Percentiles rank a stretch among this genome's conserved stretches.
These are phyloP conservation scores for Herpailurus yagouaroundi DNA, from an alignment of 2,113 vertebrate genomes.

Conservation along the genomic window DNA sequence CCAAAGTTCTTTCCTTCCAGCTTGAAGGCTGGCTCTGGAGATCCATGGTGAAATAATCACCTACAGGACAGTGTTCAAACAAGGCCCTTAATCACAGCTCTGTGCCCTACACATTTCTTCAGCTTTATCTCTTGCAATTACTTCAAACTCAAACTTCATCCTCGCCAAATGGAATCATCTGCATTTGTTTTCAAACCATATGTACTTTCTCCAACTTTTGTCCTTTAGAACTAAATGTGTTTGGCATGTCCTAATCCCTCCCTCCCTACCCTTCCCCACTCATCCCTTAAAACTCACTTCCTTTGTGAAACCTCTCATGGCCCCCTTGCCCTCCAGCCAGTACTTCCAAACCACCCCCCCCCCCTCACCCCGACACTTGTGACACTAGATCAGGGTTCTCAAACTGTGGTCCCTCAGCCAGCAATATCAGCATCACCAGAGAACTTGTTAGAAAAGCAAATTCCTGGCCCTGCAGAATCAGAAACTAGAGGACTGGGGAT, in stretches of 20 bases:
- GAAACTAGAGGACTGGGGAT: not conserved
- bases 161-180: not conserved
- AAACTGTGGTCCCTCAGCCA: not conserved
- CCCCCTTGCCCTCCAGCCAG: accelerated
- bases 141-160: not conserved
- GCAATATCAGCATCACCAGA: not conserved
- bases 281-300: not conserved
- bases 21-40: not conserved
- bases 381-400: not conserved
- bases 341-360: too few species aligned
- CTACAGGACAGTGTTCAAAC: not conserved
- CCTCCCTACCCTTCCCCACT: not conserved
- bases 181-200: not conserved
- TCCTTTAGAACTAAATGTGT: not conserved
- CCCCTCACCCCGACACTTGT: not conserved
- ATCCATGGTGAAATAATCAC: not conserved
- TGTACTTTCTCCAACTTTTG: not conserved
- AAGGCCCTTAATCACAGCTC: not conserved
- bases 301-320: not conserved
- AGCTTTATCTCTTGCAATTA: not conserved
- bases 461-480: not conserved
- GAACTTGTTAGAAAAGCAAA: not conserved
- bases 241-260: not conserved
- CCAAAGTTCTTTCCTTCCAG: not conserved
- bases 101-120: not conserved